Evolutionary conservation across 2,113 vertebrate species (phyloP), one percentile per base, ranked within the genome.

Genomic region (Thinocorus orbignyianus): DNA sequence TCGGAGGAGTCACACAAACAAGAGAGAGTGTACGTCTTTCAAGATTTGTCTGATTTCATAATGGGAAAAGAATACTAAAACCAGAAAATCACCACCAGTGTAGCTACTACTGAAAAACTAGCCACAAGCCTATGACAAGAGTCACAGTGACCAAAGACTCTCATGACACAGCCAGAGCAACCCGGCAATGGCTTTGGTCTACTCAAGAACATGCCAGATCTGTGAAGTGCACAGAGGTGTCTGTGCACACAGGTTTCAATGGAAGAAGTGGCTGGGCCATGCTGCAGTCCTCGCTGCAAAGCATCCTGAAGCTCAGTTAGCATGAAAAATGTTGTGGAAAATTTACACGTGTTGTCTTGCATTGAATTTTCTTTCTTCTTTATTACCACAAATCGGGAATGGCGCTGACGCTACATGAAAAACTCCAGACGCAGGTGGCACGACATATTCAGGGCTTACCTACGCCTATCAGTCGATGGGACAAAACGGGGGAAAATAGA

Each of bases 391-490:
- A 52, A 48, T 2, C 0, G 1, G 52, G 17, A 83, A 88, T 5
- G 3, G 44, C 44, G 55, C n/a, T n/a, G 41, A 22, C 2, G 33
- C 6, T 19, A 7, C 2, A 13, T 33, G 10, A 16, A 35, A 48
- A 70, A 18, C 20, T 70, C 26, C 48, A 72, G 14, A 22, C 20
- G 39, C 4, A 41, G 37, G 18, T 19, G 26, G 44, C 30, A 22
- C 8, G 46, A 48, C 8, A 18, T 12, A 62, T 18, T 68, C 66
- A 58, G 37, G 62, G 81, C 68, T 90, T 37, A 55, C 17, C 22
- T 44, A 7, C 2, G 12, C 24, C 49, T 24, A 58, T 2, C 49
- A 13, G 3, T 39, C 0, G 3, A 13, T 0, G 19, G 39, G 51
- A 24, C 5, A 49, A 80, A 55, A 61, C 44, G n/a, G 16, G 2